Base-by-base conservation (phyloP, 2,797 vertebrate genomes). In the Selene dorsalis region DNA sequence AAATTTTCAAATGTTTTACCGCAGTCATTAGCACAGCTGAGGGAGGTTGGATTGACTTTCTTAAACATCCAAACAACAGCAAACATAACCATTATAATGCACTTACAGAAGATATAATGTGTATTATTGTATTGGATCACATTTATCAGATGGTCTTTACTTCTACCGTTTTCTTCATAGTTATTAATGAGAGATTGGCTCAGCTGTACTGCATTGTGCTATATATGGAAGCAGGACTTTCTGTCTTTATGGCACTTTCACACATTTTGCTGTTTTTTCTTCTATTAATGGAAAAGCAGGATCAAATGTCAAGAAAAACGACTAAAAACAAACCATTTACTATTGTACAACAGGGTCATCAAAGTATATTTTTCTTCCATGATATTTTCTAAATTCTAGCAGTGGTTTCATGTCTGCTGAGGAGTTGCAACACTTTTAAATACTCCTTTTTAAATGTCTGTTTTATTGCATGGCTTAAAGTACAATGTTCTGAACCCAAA, bases 391-490 rank as follows among this genome's bases (percentile, higher is more conserved):
- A 48, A 48, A 48, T 48, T 20, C 17, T 48, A 20, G 18, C 45
- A 20, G 7, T 20, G 18, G 7, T 48, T 57, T 60, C 6, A 14
- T n/a, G 16, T 5, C 3, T 32, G 28, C 47, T 26, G 53, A 60
- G 39, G 7, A 64, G 48, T 52, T 24, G 13, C 26, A 60, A 22
- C n/a, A 38, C 9, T n/a, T 20, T 76, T 16, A 50, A 73, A 47
- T n/a, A 0, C 6, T 48, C 5, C 14, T 4, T 38, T 17, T 6
- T 39, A 52, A 53, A 45, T 32, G 9, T 48, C 22, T 4, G 20
- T 60, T 79, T 77, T 28, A 79, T 39, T 60, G 18, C 24, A 22
- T 43, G 12, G 2, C 24, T 71, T 62, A 73, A 87, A 63, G 41
- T n/a, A 26, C 10, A 69, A 48, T 17, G 6, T 13, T 62, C 71